Evolutionary conservation across 2,888 invertebrate species (phyloP).

Genomic region (Papilio protenor): DNA sequence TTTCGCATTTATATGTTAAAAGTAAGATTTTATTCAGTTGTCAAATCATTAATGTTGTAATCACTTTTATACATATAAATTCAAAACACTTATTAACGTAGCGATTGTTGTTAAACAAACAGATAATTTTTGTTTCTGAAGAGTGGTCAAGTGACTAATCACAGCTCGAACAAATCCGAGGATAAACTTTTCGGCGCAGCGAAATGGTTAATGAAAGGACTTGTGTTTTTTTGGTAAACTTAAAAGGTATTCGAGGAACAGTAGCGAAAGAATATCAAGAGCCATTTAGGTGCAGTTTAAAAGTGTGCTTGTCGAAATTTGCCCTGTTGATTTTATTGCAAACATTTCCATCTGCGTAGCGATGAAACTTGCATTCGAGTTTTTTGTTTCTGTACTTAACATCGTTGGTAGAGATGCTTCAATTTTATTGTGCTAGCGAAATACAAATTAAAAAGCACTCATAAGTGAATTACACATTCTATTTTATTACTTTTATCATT

Average conservation of each 20-base stretch:
- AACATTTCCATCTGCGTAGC: conserved; percentile 33
- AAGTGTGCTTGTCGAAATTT: conserved; percentile 32
- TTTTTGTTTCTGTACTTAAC: conserved; percentile 22
- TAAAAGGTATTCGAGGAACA: conserved; percentile 41
- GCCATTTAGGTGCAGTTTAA: conserved; percentile 41
- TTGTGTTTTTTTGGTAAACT: conserved; percentile 36
- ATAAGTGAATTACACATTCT: neutral
- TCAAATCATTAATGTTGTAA: neutral
- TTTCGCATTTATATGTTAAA: no score
- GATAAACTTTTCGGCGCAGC: conserved; percentile 38
- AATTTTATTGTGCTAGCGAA: neutral
- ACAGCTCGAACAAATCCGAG: conserved; percentile 39
- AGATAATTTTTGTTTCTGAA: conserved; percentile 27
- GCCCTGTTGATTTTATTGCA: conserved; percentile 40
- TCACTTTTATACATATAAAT: neutral
- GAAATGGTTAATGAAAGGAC: conserved; percentile 31
- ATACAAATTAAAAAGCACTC: neutral
- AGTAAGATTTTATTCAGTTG: neutral
- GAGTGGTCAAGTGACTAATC: conserved; percentile 41
- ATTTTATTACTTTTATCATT: neutral
- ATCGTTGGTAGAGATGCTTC: conserved; percentile 8
- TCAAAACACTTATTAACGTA: neutral
- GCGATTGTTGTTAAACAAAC: conserved; percentile 2
- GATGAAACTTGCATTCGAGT: conserved; percentile 24
- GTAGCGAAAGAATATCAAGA: conserved; percentile 43